A percentile compares a stretch with the other conserved stretches of the same genome.
Conservation (phyloP, 2,888 invertebrate genomes). For the Bedellia somnulentella region DNA sequence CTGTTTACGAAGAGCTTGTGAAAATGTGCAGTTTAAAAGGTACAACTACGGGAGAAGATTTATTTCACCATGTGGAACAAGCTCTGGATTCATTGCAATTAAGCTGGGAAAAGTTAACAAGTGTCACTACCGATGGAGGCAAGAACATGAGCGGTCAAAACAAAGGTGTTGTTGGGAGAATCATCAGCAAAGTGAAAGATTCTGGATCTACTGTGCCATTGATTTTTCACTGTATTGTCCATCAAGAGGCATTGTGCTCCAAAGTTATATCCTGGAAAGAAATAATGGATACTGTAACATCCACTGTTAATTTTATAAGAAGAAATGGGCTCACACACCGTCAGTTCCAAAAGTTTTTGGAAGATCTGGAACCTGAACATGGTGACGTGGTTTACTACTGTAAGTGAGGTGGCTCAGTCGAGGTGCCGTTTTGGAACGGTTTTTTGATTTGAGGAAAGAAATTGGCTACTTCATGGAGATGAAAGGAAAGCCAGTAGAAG, state of each 20-base stretch:
- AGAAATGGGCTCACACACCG: neutral
- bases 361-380: neutral
- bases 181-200: too few relatives aligned
- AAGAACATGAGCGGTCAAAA: too few relatives aligned
- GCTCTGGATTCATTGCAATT: too few relatives aligned
- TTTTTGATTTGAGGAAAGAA: neutral
- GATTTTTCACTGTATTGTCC: neutral
- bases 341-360: neutral
- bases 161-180: too few relatives aligned
- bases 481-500: neutral
- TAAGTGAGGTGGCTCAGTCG: neutral
- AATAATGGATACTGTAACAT: neutral
- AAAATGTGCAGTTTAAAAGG: too few relatives aligned
- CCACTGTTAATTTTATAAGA: neutral
- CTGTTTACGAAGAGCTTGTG: too few relatives aligned
- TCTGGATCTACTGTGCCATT: too few relatives aligned
- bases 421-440: neutral
- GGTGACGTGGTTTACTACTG: neutral
- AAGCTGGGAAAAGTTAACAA: too few relatives aligned
- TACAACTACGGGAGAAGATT: too few relatives aligned
- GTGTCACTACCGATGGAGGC: too few relatives aligned
- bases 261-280: neutral
- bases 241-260: neutral
- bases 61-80: too few relatives aligned
- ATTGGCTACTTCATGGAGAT: neutral